Evolutionary conservation across 2,113 vertebrate genomes (phyloP).

Genomic region (Eudyptes chrysolophus): DNA sequence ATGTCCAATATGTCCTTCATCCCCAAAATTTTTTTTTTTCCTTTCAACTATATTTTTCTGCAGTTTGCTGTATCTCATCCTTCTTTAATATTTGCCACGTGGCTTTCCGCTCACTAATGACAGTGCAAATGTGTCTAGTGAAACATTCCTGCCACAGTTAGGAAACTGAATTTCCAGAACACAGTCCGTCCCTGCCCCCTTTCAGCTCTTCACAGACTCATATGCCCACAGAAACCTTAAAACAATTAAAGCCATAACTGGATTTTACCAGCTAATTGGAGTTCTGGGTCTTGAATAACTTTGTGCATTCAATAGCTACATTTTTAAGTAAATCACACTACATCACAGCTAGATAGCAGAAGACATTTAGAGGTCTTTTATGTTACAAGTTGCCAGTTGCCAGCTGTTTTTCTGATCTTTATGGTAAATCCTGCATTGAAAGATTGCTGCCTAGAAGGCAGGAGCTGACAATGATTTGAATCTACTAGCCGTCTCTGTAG

Average conservation of each 20-base stretch:
- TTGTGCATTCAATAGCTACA: not conserved
- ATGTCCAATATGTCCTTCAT: not conserved
- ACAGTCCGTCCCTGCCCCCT: not conserved
- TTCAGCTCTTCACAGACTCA: not conserved
- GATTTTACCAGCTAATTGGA: constrained; percentile 28
- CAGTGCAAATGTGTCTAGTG: not conserved
- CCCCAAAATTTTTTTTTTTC: not conserved
- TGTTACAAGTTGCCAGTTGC: constrained; percentile 43
- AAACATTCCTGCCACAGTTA: not conserved
- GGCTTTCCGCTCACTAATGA: not conserved
- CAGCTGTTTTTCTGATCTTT: constrained; percentile 71
- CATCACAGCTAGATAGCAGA: constrained; percentile 36
- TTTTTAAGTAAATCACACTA: not conserved
- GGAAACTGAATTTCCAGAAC: not conserved
- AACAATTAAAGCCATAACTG: constrained; percentile 1
- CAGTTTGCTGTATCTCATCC: not conserved
- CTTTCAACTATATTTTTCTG: not conserved
- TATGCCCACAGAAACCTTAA: not conserved
- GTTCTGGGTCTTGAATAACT: constrained; percentile 17
- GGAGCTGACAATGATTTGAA: constrained; percentile 26
- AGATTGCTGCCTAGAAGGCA: constrained; percentile 62
- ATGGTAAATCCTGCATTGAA: constrained; percentile 44
- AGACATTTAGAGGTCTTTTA: constrained; percentile 50
- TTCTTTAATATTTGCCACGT: not conserved
- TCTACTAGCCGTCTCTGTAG: not conserved